These are phyloP conservation scores for Thermophis baileyi DNA, from an alignment of 2,113 vertebrate genomes.

Conservation along the genomic window DNA sequence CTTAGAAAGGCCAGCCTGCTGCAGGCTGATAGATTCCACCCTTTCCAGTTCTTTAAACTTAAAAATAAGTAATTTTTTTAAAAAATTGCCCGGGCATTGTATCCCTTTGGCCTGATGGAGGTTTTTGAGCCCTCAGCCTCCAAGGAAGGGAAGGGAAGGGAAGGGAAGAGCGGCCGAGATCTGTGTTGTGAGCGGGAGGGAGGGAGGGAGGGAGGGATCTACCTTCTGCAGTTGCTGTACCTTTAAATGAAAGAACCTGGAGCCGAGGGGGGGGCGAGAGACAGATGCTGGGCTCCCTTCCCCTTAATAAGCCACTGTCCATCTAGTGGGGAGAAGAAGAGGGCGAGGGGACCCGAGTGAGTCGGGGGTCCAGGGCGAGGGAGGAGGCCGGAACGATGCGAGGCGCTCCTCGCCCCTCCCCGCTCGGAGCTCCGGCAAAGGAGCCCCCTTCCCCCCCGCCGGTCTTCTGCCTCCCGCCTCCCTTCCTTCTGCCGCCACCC, in stretches of 20 bases:
- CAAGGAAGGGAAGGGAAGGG: background rate
- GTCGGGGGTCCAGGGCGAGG: background rate
- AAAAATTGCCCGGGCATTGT: background rate
- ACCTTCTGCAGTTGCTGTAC: conserved; percentile 55
- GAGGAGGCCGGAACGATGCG: background rate
- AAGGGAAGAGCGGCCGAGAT: background rate
- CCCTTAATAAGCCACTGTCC: conserved; percentile 65
- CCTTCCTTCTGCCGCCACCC: background rate
- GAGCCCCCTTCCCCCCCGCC: background rate
- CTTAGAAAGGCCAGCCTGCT: background rate
- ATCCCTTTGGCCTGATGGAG: conserved; percentile 3
- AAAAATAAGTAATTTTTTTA: background rate
- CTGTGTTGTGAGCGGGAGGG: background rate
- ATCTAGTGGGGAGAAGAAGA: conserved; percentile 38
- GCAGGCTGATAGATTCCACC: no score
- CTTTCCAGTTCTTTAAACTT: background rate
- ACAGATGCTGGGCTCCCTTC: conserved; percentile 53
- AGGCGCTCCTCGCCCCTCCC: background rate
- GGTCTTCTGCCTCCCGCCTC: background rate
- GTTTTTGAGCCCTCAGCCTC: background rate
- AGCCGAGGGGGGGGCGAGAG: conserved; percentile 43
- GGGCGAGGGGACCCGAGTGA: background rate
- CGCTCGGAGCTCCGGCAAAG: background rate
- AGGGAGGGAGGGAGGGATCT: background rate
- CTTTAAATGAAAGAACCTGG: conserved; percentile 70